Base-by-base conservation (phyloP, 1,140 invertebrate genomes). In the Eumeta japonica region DNA sequence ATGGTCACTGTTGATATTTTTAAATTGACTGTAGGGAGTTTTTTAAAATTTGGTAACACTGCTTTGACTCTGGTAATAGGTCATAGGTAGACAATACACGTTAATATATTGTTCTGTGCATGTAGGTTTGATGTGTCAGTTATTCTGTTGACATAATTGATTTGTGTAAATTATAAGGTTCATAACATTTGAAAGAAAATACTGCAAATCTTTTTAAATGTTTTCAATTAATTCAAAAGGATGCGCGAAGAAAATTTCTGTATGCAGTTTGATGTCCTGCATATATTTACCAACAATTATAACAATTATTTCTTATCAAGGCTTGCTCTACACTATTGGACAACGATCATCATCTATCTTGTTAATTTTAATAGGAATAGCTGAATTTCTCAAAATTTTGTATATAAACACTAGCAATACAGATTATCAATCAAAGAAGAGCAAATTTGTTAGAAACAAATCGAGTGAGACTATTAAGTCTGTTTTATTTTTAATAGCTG, bases 201-300 rank as follows among this genome's bases (percentile, higher is more conserved):
- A 24, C n/a, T 7, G 5, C 5, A 24, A n/a, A 7, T 24, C n/a
- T 24, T n/a, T 7, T n/a, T 24, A 24, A 7, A 7, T 7, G n/a
- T 24, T 7, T 24, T n/a, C 20, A 24, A 24, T 24, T 24, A 7
- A 24, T n/a, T 24, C 20, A 24, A 24, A 7, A 24, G 5, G 20
- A 24, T 67, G 62, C 68, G 67, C 67, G 12, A 51, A 63, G 47
- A 57, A 53, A 53, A 52, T 64, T 11, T 65, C 60, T 4, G 48
- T 71, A 40, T 65, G 59, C 9, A 67, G 64, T 51, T 45, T 74
- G 35, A 39, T 70, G 32, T 60, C 70, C 37, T 74, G 70, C 41
- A 70, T 74, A 50, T 74, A 74, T 46, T 57, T 74, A 43, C 66
- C 70, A 4, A 68, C 53, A 43, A 66, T 74, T 28, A 47, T 74